Evolutionary conservation across 2,888 invertebrate species (phyloP).

Genomic region (Ophioninae sp.): DNA sequence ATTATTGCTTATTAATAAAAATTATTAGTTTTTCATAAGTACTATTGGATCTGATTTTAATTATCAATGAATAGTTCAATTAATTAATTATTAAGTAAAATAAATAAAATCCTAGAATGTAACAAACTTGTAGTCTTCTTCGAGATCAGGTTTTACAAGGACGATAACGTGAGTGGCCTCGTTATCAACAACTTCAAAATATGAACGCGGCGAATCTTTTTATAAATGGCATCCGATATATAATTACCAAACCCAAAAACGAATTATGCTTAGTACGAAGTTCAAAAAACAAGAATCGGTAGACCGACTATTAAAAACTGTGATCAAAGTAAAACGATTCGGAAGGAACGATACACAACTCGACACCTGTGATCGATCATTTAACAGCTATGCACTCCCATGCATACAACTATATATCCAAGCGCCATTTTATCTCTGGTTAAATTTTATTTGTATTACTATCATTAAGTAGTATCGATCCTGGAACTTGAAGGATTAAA

Average conservation of each 20-base stretch:
- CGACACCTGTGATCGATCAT: constrained; percentile 53
- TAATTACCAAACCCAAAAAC: not conserved
- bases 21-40: not conserved
- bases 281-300: not conserved
- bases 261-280: not conserved
- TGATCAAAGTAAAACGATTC: constrained; percentile 51
- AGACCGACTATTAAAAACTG: constrained; percentile 45
- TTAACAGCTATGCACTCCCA: constrained; percentile 18
- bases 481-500: constrained; percentile 10
- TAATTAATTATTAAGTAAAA: not conserved
- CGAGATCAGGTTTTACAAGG: no score
- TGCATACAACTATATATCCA: not conserved
- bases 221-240: not conserved
- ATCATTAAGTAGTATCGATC: constrained; percentile 31
- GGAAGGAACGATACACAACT: constrained; percentile 31
- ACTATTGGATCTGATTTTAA: not conserved
- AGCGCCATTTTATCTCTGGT: constrained; percentile 1
- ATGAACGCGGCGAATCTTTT: not conserved
- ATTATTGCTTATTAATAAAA: not conserved
- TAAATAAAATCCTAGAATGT: no score
- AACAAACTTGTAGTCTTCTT: no score
- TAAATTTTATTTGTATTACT: constrained; percentile 45
- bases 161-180: not conserved
- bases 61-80: not conserved
- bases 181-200: not conserved